Base-by-base conservation (phyloP, 2,113 vertebrate species). In the Elanus axillaris region DNA sequence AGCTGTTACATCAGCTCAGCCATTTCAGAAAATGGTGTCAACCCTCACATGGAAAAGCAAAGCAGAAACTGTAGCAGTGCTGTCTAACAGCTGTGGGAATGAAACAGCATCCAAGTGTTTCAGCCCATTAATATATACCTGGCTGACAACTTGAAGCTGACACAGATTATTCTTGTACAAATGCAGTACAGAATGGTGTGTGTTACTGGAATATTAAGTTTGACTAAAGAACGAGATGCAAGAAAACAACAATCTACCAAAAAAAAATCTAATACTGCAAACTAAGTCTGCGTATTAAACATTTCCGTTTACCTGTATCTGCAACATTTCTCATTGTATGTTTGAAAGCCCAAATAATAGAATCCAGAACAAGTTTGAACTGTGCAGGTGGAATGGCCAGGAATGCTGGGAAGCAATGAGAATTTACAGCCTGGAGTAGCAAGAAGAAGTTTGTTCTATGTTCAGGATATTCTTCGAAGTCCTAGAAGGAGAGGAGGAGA, bases 291-390 rank as follows among this genome's bases (percentile, higher is more conserved):
- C 16, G 8, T 17, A 25, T 38, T 20, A 27, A 91, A 53, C 6
- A 27, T 17, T 68, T 50, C 6, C 27, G 48, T 59, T 98, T 97
- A 99, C 99, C 99, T 75, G 99, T 99, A 97, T 99, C 99, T 38
- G 99, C 99, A 95, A 99, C 99, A 7, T 99, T 99, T 98, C 99
- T 99, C 99, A 99, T 99, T 45, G 99, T 99, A 97, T 99, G 99
- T 91, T 99, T 99, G 97, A 99, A 99, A 98, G 99, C 99, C 99
- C 99, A 99, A 98, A 99, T 99, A 97, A 99, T 99, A 90, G 99
- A 99, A 98, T 99, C 99, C 98, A 99, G 98, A 97, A 99, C 99
- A 95, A 99, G 98, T 90, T 99, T 99, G 96, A 99, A 99, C 96
- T 99, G 99, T 93, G 99, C 99, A 11, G 99, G 99, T 72, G 99